Evolutionary conservation across 1,140 invertebrate genomes (phyloP), one percentile per base, ranked within the genome.

Genomic region (Lithobius niger): DNA sequence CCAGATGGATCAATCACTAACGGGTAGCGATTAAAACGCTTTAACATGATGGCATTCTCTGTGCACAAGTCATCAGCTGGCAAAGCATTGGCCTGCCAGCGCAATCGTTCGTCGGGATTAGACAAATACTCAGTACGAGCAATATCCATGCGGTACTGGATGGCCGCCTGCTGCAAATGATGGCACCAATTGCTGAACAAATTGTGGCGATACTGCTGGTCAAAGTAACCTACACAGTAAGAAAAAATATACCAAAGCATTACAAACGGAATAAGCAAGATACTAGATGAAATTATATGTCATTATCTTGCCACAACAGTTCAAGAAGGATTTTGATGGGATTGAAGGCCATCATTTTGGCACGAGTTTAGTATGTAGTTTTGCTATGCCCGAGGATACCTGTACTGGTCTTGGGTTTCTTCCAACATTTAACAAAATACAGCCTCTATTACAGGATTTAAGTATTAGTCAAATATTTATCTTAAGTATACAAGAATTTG

Each of bases 11-110:
- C 97, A 64, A 99, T 99, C 58, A 99, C 98, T 18, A 99, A 73
- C 10, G 97, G 97, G 71, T 97, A 99, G 49, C 97, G 81, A 71
- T 99, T 99, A 78, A 97, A 99, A 13, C 96, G 81, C 74, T 92
- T 94, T 36, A 99, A 73, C 94, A 99, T 99, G 61, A 99, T 99
- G 1, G 96, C 95, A 74, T 99, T 99, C 73, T 99, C 97, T 0
- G 91, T 96, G 68, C 96, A 99, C 6, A 99, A 76, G 69, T 99
- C 95, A 74, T 99, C 97, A 0, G 89, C 83, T 3, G 97, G 95
- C 58, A 99, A 72, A 13, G 91, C 86, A 74, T 98, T 95, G 0
- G 92, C 92, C 70, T 96, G 91, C 97, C 97, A 99, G 59, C 93
- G 80, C 4, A 99, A 75, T 43, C 96, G 75, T 70, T 99, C 96